Evolutionary conservation across 2,888 invertebrate genomes (phyloP), one percentile per base, ranked within the genome.

Genomic region (Dilophus febrilis): DNA sequence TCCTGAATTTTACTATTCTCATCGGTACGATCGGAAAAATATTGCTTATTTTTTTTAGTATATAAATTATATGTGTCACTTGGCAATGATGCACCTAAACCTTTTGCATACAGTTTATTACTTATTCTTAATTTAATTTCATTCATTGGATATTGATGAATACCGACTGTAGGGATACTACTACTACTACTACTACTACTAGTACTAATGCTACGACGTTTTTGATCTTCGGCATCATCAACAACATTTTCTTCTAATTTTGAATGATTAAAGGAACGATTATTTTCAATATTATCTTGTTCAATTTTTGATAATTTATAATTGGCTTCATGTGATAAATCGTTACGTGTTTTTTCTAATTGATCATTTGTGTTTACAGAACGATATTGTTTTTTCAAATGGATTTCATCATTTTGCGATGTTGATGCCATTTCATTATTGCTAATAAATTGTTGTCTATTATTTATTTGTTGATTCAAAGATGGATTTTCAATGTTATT

Each of bases 251-350:
- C 18, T 12, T 18, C 18, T 18, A 10, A 3, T 18, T 33, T 28
- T 4, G 27, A 11, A 27, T 27, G 4, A 14, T 26, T 26, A 33
- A 5, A 11, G 6, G 33, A 17, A 7, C 33, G 13, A 14, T 33
- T 10, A 14, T 12, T 22, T 13, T 35, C 27, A 5, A 37, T 37
- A 0, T 51, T 51, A 13, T 61, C 62, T 45, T 61, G 61, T 41
- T 61, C 63, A 7, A 53, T 45, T 46, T 59, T 61, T 1, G 61
- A 63, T 2, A 63, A 47, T 40, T 61, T 61, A 36, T 61, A 63
- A 47, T 63, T 50, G 31, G 63, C 61, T 45, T 61, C 61, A 31
- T 61, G 59, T 0, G 55, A 54, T 1, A 63, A 47, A 48, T 61
- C 59, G 40, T 59, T 57, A 27, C 48, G 48, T 0, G 43, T 45